A percentile compares a stretch with the other conserved stretches of the same genome.
Conservation (phyloP, 2,888 invertebrate species). For the Cataglyphis albicans region DNA sequence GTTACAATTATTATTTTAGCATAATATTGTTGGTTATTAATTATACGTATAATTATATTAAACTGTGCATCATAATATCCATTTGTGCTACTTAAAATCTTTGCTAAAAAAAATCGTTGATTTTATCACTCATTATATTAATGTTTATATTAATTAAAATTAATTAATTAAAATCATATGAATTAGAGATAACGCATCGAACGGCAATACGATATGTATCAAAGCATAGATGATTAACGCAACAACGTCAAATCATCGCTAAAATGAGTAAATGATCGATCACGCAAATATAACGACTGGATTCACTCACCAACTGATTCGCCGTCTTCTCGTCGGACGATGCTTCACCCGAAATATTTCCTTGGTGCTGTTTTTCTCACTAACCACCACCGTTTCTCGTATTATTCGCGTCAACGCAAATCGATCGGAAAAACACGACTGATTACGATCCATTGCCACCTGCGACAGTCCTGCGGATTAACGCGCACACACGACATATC, state of each 20-base stretch:
- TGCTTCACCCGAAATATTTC: conserved; percentile 17
- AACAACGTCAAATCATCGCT: not conserved
- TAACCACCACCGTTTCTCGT: not conserved
- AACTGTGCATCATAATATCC: not conserved
- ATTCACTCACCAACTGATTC: not conserved
- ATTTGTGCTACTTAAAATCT: not conserved
- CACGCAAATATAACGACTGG: conserved; percentile 1
- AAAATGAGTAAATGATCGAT: not conserved
- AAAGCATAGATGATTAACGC: not conserved
- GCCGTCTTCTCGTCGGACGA: not conserved
- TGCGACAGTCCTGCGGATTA: not conserved
- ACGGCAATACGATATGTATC: not conserved
- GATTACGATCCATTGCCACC: not conserved
- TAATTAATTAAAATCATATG: too few species aligned
- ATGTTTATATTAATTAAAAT: not conserved
- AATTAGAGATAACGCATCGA: not conserved
- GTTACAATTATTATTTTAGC: not conserved
- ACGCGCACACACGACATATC: not conserved
- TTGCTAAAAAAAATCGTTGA: not conserved
- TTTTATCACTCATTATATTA: not conserved
- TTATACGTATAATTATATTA: not conserved
- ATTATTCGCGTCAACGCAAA: not conserved
- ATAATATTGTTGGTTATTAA: conserved; percentile 6
- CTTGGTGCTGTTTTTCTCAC: not conserved
- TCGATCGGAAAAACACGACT: not conserved